Evolutionary conservation across 1,140 invertebrate genomes (phyloP).

Genomic region (Melipona quadrifasciata): DNA sequence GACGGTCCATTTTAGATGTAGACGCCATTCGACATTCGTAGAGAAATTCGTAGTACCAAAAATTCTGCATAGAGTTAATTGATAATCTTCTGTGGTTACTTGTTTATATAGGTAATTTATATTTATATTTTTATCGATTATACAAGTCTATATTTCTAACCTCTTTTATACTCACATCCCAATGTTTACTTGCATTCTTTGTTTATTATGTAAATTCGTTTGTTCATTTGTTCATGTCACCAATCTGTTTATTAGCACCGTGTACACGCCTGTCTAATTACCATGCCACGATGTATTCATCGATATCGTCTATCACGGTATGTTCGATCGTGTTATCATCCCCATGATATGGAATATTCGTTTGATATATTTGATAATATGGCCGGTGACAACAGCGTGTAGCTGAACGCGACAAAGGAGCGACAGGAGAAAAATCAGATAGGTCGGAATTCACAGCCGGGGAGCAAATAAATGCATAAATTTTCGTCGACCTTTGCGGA

Average conservation of each 20-base stretch:
- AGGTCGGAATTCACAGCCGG: neutral
- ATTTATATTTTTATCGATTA: neutral
- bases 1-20: neutral
- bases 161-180: too few relatives aligned
- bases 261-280: neutral
- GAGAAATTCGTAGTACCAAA: too few relatives aligned
- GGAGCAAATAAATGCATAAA: slow-evolving; percentile 35
- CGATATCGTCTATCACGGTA: too few relatives aligned
- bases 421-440: neutral
- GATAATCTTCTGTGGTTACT: neutral
- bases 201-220: neutral
- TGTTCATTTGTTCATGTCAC: neutral
- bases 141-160: too few relatives aligned
- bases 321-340: too few relatives aligned
- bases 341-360: too few relatives aligned
- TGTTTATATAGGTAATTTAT: neutral
- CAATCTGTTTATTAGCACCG: neutral
- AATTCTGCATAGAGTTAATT: neutral
- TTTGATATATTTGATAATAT: neutral
- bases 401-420: too few relatives aligned
- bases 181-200: neutral
- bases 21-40: neutral
- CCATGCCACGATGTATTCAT: neutral
- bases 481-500: slow-evolving; percentile 2
- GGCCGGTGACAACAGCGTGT: too few relatives aligned